These are phyloP conservation scores for Himalopsyche tibetana DNA, from an alignment of 2,888 invertebrate species.

Conservation along the genomic window DNA sequence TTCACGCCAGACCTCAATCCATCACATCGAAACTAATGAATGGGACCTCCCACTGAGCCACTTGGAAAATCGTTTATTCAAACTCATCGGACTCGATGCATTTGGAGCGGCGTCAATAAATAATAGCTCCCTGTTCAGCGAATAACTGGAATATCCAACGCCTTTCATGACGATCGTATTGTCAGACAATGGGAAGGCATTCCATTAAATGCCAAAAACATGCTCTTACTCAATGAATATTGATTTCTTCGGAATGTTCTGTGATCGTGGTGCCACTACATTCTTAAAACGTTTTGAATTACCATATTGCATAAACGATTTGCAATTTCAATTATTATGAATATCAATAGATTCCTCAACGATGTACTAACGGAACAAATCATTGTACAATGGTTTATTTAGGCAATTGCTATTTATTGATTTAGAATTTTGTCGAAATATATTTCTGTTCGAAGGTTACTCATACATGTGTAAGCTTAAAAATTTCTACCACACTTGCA, in stretches of 20 bases:
- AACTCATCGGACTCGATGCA: background rate
- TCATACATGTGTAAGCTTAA: no score
- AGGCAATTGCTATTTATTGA: no score
- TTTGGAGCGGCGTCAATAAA: background rate
- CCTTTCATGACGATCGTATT: background rate
- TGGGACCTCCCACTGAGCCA: background rate
- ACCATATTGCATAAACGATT: no score
- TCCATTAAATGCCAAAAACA: constrained; percentile 13
- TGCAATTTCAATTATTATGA: no score
- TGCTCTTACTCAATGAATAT: background rate
- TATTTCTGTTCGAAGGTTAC: no score
- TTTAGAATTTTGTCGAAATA: no score
- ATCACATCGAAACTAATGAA: background rate
- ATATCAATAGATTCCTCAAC: no score
- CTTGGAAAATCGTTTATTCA: background rate
- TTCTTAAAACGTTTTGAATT: background rate
- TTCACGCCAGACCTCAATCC: background rate
- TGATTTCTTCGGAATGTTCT: background rate
- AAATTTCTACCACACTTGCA: no score
- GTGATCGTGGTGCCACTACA: background rate
- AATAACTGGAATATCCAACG: background rate
- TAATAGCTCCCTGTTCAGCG: background rate
- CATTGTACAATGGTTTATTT: no score
- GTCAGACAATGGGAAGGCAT: background rate
- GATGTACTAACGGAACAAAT: no score